A percentile compares a stretch with the other conserved stretches of the same genome.
Evolutionary conservation across 2,113 vertebrate genomes (phyloP).

Genomic region (Shinisaurus crocodilurus): DNA sequence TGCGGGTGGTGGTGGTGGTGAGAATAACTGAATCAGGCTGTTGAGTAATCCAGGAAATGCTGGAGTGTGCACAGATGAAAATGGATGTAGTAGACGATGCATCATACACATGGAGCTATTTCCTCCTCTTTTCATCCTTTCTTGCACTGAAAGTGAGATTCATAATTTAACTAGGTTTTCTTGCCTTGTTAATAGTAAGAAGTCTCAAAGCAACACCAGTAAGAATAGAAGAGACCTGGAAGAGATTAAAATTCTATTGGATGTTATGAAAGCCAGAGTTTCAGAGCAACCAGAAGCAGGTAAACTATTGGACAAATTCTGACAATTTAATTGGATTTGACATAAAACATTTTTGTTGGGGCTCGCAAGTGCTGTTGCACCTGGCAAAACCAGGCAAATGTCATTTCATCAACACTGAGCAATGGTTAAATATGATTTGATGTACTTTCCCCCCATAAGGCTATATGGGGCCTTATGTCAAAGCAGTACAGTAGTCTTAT

Average conservation of each 20-base stretch:
- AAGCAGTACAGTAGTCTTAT: background rate
- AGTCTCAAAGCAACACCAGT: background rate
- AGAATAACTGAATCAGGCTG: background rate
- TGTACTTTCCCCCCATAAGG: background rate
- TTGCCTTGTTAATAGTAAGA: background rate
- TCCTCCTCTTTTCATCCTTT: background rate
- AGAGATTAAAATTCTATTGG: background rate
- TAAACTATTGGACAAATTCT: constrained; percentile 3
- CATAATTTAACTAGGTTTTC: background rate
- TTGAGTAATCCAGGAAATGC: background rate
- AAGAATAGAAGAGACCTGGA: background rate
- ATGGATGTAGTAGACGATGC: background rate
- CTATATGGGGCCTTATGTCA: background rate
- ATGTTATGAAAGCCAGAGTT: background rate
- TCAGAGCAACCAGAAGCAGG: background rate
- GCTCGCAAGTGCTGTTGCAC: background rate
- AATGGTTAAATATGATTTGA: background rate
- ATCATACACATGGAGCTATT: background rate
- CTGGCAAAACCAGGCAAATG: constrained; percentile 5
- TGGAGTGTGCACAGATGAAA: background rate
- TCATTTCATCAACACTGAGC: background rate
- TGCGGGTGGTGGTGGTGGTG: background rate
- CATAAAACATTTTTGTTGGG: background rate
- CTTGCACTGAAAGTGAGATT: background rate
- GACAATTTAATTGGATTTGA: background rate